These are phyloP conservation scores for Phortica variegata DNA, from an alignment of 1,140 invertebrate species.

Conservation along the genomic window DNA sequence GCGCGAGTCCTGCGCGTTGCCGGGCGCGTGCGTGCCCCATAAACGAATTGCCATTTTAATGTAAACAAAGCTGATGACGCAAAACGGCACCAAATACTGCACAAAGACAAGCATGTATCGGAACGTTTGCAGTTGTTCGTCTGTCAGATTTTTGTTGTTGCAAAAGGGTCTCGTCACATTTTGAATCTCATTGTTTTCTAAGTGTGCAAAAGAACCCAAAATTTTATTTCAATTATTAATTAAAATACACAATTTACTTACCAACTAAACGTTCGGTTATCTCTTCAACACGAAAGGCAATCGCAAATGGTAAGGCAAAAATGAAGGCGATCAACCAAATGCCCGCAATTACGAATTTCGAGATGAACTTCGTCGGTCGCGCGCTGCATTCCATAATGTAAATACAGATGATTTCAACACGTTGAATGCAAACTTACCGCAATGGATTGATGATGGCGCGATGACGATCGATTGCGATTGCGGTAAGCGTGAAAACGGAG, in stretches of 20 bases:
- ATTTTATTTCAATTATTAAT: slow-evolving; percentile 2
- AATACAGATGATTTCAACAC: background rate
- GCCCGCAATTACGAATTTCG: slow-evolving; percentile 67
- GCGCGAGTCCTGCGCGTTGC: slow-evolving; percentile 71
- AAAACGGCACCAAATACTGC: slow-evolving; percentile 76
- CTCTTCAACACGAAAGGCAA: slow-evolving; percentile 64
- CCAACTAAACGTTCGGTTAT: slow-evolving; percentile 45
- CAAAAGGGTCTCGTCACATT: slow-evolving; percentile 62
- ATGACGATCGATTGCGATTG: slow-evolving; percentile 77
- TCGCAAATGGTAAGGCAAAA: slow-evolving; percentile 68
- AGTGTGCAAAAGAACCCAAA: slow-evolving; percentile 1
- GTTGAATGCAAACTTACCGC: slow-evolving; percentile 58
- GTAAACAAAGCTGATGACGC: slow-evolving; percentile 77
- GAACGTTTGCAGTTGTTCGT: slow-evolving; percentile 62
- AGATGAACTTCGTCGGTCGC: slow-evolving; percentile 67
- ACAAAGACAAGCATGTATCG: slow-evolving; percentile 61
- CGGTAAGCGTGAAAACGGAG: slow-evolving; percentile 78
- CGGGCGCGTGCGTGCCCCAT: slow-evolving; percentile 74
- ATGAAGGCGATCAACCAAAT: slow-evolving; percentile 69
- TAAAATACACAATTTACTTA: slow-evolving; percentile 16
- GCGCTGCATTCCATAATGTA: slow-evolving; percentile 59
- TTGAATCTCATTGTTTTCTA: slow-evolving; percentile 38
- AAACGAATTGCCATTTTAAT: slow-evolving; percentile 73
- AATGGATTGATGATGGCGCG: slow-evolving; percentile 70
- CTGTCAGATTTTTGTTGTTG: slow-evolving; percentile 60